These are phyloP conservation scores for Ectemnius cavifrons DNA, from an alignment of 2,888 invertebrate species.

Conservation along the genomic window DNA sequence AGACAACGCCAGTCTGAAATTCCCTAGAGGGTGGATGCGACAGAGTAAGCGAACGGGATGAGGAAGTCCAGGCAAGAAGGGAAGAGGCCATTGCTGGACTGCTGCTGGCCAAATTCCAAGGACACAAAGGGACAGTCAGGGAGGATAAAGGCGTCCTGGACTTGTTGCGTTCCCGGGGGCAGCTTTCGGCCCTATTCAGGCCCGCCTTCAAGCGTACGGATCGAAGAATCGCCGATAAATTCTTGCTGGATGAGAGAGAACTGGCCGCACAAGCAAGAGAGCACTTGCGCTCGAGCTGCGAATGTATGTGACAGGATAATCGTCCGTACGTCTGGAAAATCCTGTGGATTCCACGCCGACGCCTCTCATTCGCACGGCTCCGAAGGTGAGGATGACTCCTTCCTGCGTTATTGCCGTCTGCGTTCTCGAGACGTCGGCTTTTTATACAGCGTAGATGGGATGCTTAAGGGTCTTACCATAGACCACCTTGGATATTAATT, in stretches of 20 bases:
- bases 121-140: slow-evolving; percentile 58
- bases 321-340: slow-evolving; percentile 12
- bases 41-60: slow-evolving; percentile 7
- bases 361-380: background rate
- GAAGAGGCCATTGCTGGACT: slow-evolving; percentile 24
- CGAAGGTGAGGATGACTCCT: background rate
- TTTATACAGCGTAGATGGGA: background rate
- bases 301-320: slow-evolving; percentile 18
- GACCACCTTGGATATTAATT: too few species aligned
- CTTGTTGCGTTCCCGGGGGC: slow-evolving; percentile 66
- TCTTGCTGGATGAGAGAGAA: slow-evolving; percentile 10
- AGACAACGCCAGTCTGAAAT: slow-evolving; percentile 11
- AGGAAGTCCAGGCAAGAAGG: background rate
- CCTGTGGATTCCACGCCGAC: background rate
- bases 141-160: slow-evolving; percentile 49
- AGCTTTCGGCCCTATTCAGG: slow-evolving; percentile 39
- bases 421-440: background rate
- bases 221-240: slow-evolving; percentile 50
- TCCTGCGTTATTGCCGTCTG: background rate
- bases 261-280: background rate
- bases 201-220: slow-evolving; percentile 35
- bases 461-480: too few species aligned
- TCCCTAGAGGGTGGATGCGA: slow-evolving; percentile 1
- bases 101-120: slow-evolving; percentile 66
- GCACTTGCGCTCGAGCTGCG: slow-evolving; percentile 11